phyloP scores from a whole-genome alignment of 2,888 invertebrate genomes.

The Bursaphelenchus okinawaensis region DNA sequence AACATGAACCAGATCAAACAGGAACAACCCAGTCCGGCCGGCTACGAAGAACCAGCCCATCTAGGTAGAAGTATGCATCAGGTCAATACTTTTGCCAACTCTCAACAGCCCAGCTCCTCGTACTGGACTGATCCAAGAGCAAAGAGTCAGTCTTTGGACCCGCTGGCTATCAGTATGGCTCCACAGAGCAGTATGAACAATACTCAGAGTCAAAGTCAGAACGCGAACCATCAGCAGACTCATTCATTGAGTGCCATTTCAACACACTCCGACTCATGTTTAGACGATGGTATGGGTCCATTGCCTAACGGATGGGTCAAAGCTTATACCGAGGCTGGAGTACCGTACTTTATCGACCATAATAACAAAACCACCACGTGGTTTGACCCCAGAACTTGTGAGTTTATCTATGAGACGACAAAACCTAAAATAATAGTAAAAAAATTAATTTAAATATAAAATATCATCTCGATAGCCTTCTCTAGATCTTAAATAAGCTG shows the following conservation, averaged over 20 bases:
- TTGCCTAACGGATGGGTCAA: conserved; percentile 34
- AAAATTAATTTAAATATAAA: background rate
- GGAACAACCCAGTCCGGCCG: background rate
- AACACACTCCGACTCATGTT: background rate
- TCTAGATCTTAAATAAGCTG: background rate
- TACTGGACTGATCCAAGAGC: conserved; percentile 25
- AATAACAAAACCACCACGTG: conserved; percentile 31
- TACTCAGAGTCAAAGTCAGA: conserved; percentile 9
- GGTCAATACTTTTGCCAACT: background rate
- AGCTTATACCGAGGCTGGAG: conserved; percentile 24
- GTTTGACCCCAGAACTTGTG: conserved; percentile 28
- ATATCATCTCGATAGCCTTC: background rate
- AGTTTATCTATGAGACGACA: no score
- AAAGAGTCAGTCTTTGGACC: conserved; percentile 37
- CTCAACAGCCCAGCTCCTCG: conserved; percentile 9
- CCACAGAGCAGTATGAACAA: conserved; percentile 5
- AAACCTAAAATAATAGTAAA: no score
- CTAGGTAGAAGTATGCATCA: conserved; percentile 9
- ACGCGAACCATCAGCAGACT: conserved; percentile 18
- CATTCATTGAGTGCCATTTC: conserved; percentile 17
- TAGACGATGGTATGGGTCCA: conserved; percentile 31
- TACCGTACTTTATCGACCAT: conserved; percentile 34
- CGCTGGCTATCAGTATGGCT: conserved; percentile 17
- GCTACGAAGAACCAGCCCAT: background rate
- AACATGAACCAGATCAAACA: conserved; percentile 11